These are phyloP conservation scores for Onychorhynchus coronatus DNA, from an alignment of 2,113 vertebrate species.

Conservation along the genomic window DNA sequence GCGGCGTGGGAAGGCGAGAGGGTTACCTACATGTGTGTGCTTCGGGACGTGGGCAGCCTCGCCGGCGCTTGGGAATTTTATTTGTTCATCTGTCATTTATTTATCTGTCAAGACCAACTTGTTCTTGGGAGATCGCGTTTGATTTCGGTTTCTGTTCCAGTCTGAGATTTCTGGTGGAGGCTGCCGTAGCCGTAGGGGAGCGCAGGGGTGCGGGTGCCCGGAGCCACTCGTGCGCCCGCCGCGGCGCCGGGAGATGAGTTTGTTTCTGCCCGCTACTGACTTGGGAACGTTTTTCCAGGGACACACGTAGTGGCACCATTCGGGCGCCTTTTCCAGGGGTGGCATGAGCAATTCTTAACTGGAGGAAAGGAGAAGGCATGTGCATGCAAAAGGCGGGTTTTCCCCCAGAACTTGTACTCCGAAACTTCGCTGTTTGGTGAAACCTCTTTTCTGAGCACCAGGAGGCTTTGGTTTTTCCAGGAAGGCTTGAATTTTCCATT, in stretches of 20 bases:
- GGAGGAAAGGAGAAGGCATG: neutral
- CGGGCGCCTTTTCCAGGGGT: neutral
- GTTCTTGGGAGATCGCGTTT: neutral
- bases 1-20: neutral
- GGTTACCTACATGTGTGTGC: neutral
- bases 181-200: neutral
- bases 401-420: neutral
- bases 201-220: neutral
- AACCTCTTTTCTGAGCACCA: neutral
- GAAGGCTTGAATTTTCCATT: neutral
- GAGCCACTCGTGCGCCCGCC: neutral
- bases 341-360: neutral
- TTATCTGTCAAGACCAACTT: neutral
- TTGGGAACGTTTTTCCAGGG: neutral
- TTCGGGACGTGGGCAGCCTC: neutral
- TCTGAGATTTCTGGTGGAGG: neutral
- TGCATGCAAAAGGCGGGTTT: neutral
- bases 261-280: neutral
- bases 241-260: neutral
- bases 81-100: neutral
- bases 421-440: neutral
- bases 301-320: accelerated
- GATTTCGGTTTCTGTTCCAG: neutral
- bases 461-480: neutral
- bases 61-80: neutral